Conservation (phyloP, 2,888 invertebrate genomes). For the Mamestra brassicae region DNA sequence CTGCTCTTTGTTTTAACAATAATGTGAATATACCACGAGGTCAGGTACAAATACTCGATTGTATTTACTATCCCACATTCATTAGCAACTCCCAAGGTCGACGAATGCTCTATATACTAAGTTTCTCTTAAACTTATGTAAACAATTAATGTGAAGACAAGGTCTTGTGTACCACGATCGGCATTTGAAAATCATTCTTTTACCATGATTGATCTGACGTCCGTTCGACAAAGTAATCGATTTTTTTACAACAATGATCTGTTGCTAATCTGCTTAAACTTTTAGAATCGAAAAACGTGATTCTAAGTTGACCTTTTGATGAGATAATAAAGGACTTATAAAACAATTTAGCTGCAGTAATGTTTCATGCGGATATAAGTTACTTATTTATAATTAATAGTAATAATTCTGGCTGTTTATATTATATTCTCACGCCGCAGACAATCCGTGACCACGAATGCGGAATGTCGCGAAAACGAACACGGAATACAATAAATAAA, state of each 20-base stretch:
- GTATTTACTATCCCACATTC: slow-evolving; percentile 78
- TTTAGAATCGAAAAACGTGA: slow-evolving; percentile 11
- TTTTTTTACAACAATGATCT: slow-evolving; percentile 39
- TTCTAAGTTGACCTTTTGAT: slow-evolving; percentile 26
- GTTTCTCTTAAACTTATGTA: slow-evolving; percentile 52
- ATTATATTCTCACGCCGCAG: slow-evolving; percentile 41
- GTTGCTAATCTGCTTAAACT: slow-evolving; percentile 35
- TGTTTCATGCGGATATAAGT: slow-evolving; percentile 1
- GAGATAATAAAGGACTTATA: slow-evolving; percentile 17
- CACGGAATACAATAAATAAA: slow-evolving; percentile 19
- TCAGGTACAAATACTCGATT: slow-evolving; percentile 55
- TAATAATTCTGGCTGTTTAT: slow-evolving; percentile 21
- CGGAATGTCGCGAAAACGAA: slow-evolving; percentile 42
- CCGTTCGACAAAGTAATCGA: slow-evolving; percentile 35
- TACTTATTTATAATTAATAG: slow-evolving; percentile 17
- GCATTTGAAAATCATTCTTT: slow-evolving; percentile 59
- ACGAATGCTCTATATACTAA: slow-evolving; percentile 48
- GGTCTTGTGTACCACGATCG: slow-evolving; percentile 64
- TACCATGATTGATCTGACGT: slow-evolving; percentile 38
- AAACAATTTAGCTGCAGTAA: slow-evolving; percentile 22
- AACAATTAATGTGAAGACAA: slow-evolving; percentile 61
- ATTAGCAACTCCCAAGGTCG: slow-evolving; percentile 79
- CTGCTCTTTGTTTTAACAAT: slow-evolving; percentile 67
- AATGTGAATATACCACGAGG: slow-evolving; percentile 66
- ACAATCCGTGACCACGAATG: slow-evolving; percentile 44